phyloP scores from a whole-genome alignment of 2,113 vertebrate genomes.

The Clarias gariepinus region DNA sequence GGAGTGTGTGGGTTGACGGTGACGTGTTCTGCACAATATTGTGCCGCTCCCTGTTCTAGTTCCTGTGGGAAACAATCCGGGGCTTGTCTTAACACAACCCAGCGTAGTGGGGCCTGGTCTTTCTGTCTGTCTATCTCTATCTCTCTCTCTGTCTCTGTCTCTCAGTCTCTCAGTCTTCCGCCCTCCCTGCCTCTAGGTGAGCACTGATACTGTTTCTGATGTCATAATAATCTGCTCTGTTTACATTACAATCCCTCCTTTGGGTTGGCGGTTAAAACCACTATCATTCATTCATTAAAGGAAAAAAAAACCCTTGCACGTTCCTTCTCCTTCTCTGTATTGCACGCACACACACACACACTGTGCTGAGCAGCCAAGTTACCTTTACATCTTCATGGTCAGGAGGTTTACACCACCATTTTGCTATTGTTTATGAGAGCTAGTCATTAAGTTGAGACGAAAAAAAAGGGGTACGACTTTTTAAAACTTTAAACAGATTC shows the following conservation, averaged over 20 bases:
- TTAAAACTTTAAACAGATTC: background rate
- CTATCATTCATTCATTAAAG: constrained; percentile 23
- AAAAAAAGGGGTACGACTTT: background rate
- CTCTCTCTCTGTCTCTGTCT: background rate
- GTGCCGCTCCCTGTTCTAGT: constrained; percentile 74
- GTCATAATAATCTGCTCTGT: constrained; percentile 24
- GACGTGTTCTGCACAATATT: constrained; percentile 66
- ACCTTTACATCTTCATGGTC: background rate
- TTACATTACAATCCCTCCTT: constrained; percentile 11
- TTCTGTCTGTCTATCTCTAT: background rate
- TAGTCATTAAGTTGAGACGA: background rate
- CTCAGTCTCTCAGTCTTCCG: background rate
- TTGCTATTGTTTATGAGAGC: background rate
- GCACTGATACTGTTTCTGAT: background rate
- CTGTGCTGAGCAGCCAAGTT: background rate
- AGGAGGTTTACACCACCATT: background rate
- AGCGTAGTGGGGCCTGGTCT: constrained; percentile 41
- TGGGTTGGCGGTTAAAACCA: constrained; percentile 29
- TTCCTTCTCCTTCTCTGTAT: background rate
- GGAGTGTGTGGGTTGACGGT: constrained; percentile 71
- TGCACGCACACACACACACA: background rate
- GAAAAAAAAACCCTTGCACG: background rate
- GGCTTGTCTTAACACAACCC: constrained; percentile 64
- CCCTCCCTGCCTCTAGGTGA: constrained; percentile 27
- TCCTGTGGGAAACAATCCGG: constrained; percentile 75